phyloP scores from a whole-genome alignment of 2,797 vertebrate genomes.

The Cuniculus paca region DNA sequence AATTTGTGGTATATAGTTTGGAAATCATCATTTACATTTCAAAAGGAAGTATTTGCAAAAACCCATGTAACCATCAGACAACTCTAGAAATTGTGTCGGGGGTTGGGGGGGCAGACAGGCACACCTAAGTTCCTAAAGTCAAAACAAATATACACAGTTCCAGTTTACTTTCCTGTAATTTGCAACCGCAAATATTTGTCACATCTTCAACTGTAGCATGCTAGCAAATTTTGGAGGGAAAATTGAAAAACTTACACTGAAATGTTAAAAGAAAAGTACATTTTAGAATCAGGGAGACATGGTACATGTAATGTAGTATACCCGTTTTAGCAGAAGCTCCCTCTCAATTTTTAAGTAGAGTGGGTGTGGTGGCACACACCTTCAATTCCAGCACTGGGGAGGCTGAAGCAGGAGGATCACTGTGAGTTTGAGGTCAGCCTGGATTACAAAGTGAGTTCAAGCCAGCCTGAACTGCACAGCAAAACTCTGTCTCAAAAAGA shows the following conservation, averaged over 20 bases:
- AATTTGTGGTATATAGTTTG: constrained; percentile 4
- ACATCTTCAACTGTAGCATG: not conserved
- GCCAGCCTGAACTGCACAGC: too few species aligned
- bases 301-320: not conserved
- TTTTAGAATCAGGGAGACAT: not conserved
- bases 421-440: not conserved
- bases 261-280: not conserved
- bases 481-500: not conserved
- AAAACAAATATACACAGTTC: constrained; percentile 35
- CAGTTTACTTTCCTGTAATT: constrained; percentile 35
- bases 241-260: not conserved
- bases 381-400: not conserved
- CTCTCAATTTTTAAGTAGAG: not conserved
- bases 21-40: constrained; percentile 10
- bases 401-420: not conserved
- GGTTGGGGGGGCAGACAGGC: too few species aligned
- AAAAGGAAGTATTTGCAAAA: constrained; percentile 22
- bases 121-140: constrained; percentile 17
- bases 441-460: too few species aligned
- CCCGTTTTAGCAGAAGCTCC: not conserved
- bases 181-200: constrained; percentile 35
- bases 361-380: not conserved
- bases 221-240: not conserved
- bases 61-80: not conserved
- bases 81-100: not conserved